Evolutionary conservation across 2,888 invertebrate genomes (phyloP).

Genomic region (Rhamphomyia laevipes): DNA sequence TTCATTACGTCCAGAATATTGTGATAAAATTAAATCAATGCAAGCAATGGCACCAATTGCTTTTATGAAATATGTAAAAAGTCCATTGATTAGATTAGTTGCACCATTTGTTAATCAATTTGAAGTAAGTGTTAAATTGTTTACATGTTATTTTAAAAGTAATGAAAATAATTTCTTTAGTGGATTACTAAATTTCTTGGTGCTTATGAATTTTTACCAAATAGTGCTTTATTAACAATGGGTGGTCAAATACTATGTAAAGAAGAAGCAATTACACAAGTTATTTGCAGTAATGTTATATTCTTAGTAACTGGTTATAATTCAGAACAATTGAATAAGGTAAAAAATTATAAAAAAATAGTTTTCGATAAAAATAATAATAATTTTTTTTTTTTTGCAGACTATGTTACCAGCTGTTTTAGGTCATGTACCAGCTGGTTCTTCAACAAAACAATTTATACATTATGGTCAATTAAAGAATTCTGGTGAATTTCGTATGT

Average conservation of each 20-base stretch:
- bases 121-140: conserved; percentile 1
- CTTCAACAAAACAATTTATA: conserved; percentile 42
- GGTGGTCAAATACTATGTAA: conserved; percentile 41
- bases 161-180: not conserved
- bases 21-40: conserved; percentile 36
- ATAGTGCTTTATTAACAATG: conserved; percentile 34
- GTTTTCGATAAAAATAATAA: no score
- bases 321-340: conserved; percentile 45
- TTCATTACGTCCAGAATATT: conserved; percentile 36
- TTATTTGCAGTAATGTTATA: conserved; percentile 46
- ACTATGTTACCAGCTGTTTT: conserved; percentile 45
- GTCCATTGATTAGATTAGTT: conserved; percentile 20
- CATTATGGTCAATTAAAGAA: conserved; percentile 44
- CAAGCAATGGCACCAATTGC: conserved; percentile 41
- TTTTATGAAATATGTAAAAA: conserved; percentile 28
- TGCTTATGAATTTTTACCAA: conserved; percentile 47
- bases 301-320: conserved; percentile 50
- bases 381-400: conserved; percentile 14
- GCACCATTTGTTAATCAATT: conserved; percentile 3
- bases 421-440: conserved; percentile 44
- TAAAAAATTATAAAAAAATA: no score
- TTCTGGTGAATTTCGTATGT: conserved; percentile 22
- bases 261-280: conserved; percentile 40
- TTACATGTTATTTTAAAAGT: not conserved
- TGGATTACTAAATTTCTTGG: conserved; percentile 9